These are phyloP conservation scores for Mobula birostris DNA, from an alignment of 2,113 vertebrate species.

Conservation along the genomic window DNA sequence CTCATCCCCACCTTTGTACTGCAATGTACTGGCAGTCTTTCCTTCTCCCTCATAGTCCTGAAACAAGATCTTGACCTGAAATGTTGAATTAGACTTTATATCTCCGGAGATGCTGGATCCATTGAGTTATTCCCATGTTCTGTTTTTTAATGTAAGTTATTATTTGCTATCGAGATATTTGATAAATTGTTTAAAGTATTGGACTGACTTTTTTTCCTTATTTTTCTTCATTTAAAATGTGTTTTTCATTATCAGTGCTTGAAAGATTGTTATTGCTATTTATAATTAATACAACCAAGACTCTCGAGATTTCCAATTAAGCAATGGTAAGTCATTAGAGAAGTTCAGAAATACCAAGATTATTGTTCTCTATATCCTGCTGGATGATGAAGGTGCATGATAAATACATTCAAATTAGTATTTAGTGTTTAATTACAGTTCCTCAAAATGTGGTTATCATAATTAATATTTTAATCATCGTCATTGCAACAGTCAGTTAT, in stretches of 20 bases:
- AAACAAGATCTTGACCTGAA: too few relatives aligned
- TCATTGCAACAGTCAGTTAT: background rate
- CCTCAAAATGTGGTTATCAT: background rate
- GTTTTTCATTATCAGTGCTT: background rate
- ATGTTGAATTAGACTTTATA: too few relatives aligned
- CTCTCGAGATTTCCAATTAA: conserved; percentile 24
- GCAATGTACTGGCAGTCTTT: too few relatives aligned
- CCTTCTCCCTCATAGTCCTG: too few relatives aligned
- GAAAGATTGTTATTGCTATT: conserved; percentile 9
- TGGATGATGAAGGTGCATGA: background rate
- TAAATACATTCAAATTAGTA: conserved; percentile 16
- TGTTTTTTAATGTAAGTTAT: background rate
- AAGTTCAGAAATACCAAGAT: background rate
- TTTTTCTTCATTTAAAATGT: background rate
- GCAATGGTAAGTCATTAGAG: conserved; percentile 4
- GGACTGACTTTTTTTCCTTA: background rate
- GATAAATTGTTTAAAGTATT: background rate
- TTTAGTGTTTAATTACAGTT: conserved; percentile 13
- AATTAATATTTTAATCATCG: conserved; percentile 30
- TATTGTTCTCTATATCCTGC: conserved; percentile 11
- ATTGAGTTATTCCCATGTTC: too few relatives aligned
- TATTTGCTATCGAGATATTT: background rate
- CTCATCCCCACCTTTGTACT: too few relatives aligned
- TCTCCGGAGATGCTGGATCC: too few relatives aligned
- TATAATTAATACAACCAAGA: conserved; percentile 11